phyloP scores from a whole-genome alignment of 2,113 vertebrate species.

The Mus musculus region GRCm39 chr4:116320001-116320500 shows the following conservation, averaged over 20 bases:
- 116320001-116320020: slow-evolving; percentile 5
- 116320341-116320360: slow-evolving; percentile 44
- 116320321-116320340: slow-evolving; percentile 44
- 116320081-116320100: slow-evolving; percentile 62
- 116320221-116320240: slow-evolving; percentile 73
- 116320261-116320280: slow-evolving; percentile 57
- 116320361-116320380: slow-evolving; percentile 7
- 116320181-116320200: slow-evolving; percentile 14
- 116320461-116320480: slow-evolving; percentile 46
- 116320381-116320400: background rate
- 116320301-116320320: slow-evolving; percentile 43
- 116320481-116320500: background rate
- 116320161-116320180: background rate
- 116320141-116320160: slow-evolving; percentile 31
- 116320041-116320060: slow-evolving; percentile 19
- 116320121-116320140: slow-evolving; percentile 50
- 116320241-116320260: slow-evolving; percentile 53
- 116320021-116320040: slow-evolving; percentile 2
- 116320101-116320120: slow-evolving; percentile 38
- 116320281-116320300: slow-evolving; percentile 57
- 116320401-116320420: slow-evolving; percentile 34
- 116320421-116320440: slow-evolving; percentile 9
- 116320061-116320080: background rate
- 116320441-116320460: slow-evolving; percentile 11
- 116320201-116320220: slow-evolving; percentile 30